Conservation (phyloP, 2,888 invertebrate species). For the Salticus scenicus region DNA sequence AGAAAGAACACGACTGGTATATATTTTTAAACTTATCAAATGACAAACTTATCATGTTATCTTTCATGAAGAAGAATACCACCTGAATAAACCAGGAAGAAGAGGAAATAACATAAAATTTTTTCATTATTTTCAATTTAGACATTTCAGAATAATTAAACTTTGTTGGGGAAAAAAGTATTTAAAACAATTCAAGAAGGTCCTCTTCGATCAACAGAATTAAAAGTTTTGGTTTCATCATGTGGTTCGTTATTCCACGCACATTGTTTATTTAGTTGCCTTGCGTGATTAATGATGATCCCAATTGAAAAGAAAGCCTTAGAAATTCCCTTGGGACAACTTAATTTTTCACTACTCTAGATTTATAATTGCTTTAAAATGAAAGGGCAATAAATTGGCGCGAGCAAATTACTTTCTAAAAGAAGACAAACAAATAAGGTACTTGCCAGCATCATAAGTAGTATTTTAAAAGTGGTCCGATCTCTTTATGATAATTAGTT, state of each 20-base stretch:
- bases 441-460: too few relatives aligned
- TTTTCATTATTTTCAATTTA: slow-evolving; percentile 15
- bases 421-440: neutral
- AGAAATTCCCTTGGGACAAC: slow-evolving; percentile 15
- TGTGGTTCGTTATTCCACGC: slow-evolving; percentile 5
- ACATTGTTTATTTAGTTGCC: slow-evolving; percentile 10
- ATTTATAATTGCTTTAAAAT: slow-evolving; percentile 19
- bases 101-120: neutral
- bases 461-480: too few relatives aligned
- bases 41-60: neutral
- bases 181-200: neutral
- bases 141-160: slow-evolving; percentile 7
- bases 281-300: neutral
- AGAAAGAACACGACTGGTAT: too few relatives aligned
- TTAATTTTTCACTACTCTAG: slow-evolving; percentile 14
- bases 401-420: slow-evolving; percentile 10
- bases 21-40: too few relatives aligned
- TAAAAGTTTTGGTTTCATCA: slow-evolving; percentile 19
- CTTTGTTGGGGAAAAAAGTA: neutral
- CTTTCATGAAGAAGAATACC: neutral
- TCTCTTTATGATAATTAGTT: too few relatives aligned
- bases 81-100: neutral
- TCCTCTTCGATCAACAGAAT: slow-evolving; percentile 4
- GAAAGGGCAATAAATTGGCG: slow-evolving; percentile 12
- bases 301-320: slow-evolving; percentile 6